These are phyloP conservation scores for Rissa tridactyla DNA, from an alignment of 2,113 vertebrate species.

Conservation along the genomic window DNA sequence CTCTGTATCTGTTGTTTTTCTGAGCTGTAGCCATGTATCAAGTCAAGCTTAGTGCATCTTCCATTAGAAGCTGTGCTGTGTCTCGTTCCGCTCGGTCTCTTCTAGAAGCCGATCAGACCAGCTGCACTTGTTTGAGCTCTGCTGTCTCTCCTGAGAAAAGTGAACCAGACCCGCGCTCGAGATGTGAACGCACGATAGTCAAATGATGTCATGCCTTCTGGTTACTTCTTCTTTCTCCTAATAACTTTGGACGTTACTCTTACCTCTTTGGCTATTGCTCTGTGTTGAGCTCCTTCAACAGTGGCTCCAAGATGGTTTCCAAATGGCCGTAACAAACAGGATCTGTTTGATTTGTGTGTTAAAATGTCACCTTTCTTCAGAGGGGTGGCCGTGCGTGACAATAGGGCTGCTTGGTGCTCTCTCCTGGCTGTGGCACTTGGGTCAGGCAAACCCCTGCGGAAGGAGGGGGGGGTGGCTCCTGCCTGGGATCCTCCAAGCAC, in stretches of 20 bases:
- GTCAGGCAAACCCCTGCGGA: fast-evolving
- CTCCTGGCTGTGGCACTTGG: not conserved
- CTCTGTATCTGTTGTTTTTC: not conserved
- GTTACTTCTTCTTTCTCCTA: not conserved
- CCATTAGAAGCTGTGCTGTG: not conserved
- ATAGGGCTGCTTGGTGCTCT: not conserved
- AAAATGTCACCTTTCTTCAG: fast-evolving
- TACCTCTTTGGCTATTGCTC: not conserved
- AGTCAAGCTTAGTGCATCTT: not conserved
- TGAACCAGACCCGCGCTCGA: not conserved
- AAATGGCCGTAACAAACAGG: not conserved
- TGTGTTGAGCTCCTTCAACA: not conserved
- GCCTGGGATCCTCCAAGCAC: not conserved
- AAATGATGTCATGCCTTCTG: not conserved
- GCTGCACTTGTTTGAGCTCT: not conserved
- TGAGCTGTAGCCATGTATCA: not conserved
- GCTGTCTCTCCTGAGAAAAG: not conserved
- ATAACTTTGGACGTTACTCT: not conserved
- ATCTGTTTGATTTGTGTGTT: no score
- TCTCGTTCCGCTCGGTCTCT: fast-evolving
- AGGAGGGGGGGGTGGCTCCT: not conserved
- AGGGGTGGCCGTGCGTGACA: fast-evolving
- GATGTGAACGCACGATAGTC: not conserved
- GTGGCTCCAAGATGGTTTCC: not conserved
- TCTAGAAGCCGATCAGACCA: not conserved